Conservation (phyloP, 2,113 vertebrate genomes). For the Myxocyprinus asiaticus region DNA sequence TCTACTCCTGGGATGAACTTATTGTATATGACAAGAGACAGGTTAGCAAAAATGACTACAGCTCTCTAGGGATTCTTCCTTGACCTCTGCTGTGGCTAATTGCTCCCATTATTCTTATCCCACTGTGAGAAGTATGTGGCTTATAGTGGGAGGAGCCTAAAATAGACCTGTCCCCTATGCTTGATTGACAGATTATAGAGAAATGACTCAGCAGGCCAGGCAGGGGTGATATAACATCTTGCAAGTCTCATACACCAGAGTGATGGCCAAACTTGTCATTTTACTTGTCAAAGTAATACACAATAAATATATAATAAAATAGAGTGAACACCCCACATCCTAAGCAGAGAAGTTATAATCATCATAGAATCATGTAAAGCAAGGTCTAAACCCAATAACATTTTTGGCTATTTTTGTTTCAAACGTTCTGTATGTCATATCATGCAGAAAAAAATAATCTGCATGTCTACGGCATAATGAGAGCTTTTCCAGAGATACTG, state of each 20-base stretch:
- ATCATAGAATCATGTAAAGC: too few relatives aligned
- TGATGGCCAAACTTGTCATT: background rate
- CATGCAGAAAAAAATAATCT: background rate
- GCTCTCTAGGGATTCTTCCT: conserved; percentile 47
- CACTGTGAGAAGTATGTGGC: background rate
- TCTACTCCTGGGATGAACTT: conserved; percentile 11
- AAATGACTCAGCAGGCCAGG: conserved; percentile 3
- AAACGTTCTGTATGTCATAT: background rate
- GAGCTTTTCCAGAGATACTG: background rate
- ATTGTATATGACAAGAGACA: conserved; percentile 51
- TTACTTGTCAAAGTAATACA: background rate
- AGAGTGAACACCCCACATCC: background rate
- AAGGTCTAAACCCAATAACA: background rate
- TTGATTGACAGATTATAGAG: conserved; percentile 16
- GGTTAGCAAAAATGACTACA: conserved; percentile 44
- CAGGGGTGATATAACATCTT: background rate
- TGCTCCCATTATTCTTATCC: conserved; percentile 42
- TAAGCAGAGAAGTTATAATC: background rate
- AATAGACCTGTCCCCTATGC: background rate
- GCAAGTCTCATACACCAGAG: background rate
- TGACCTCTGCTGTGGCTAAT: conserved; percentile 52
- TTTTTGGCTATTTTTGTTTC: background rate
- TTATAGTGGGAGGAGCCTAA: background rate
- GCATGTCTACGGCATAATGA: conserved; percentile 8
- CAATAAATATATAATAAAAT: background rate